These are phyloP conservation scores for Helleia helle DNA, from an alignment of 2,888 invertebrate species.

Conservation along the genomic window DNA sequence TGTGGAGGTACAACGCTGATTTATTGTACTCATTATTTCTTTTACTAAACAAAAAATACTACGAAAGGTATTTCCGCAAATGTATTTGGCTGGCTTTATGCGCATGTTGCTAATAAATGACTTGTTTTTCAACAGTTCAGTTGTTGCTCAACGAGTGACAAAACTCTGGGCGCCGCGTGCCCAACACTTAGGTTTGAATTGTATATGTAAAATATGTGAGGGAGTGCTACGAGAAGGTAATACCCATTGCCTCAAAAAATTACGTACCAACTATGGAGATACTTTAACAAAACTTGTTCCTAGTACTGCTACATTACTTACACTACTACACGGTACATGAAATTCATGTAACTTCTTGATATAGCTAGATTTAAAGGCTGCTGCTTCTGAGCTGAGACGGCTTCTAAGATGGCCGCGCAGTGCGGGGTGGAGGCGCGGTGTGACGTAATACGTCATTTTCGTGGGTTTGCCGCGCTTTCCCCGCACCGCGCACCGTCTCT, in stretches of 20 bases:
- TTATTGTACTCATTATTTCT: background rate
- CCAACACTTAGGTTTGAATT: constrained; percentile 73
- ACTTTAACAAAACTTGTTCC: constrained; percentile 20
- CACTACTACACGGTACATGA: too few species aligned
- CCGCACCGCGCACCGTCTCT: too few species aligned
- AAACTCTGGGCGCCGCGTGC: constrained; percentile 72
- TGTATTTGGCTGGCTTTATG: constrained; percentile 59
- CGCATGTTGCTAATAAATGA: constrained; percentile 73
- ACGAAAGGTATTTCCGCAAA: constrained; percentile 42
- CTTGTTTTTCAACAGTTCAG: constrained; percentile 74
- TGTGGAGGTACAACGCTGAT: constrained; percentile 37
- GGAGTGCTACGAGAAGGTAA: constrained; percentile 70
- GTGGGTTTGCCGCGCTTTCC: too few species aligned
- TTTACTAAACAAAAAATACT: background rate
- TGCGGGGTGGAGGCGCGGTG: too few species aligned
- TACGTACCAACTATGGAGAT: constrained; percentile 51
- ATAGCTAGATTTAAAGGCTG: too few species aligned
- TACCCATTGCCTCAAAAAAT: constrained; percentile 58
- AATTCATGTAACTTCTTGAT: background rate
- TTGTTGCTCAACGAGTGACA: constrained; percentile 73
- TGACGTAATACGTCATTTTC: too few species aligned
- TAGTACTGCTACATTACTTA: too few species aligned
- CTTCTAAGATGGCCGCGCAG: too few species aligned
- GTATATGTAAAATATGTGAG: constrained; percentile 69
- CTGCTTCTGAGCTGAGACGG: too few species aligned